phyloP scores from a whole-genome alignment of 2,888 invertebrate species.

The Blastobasis adustella region DNA sequence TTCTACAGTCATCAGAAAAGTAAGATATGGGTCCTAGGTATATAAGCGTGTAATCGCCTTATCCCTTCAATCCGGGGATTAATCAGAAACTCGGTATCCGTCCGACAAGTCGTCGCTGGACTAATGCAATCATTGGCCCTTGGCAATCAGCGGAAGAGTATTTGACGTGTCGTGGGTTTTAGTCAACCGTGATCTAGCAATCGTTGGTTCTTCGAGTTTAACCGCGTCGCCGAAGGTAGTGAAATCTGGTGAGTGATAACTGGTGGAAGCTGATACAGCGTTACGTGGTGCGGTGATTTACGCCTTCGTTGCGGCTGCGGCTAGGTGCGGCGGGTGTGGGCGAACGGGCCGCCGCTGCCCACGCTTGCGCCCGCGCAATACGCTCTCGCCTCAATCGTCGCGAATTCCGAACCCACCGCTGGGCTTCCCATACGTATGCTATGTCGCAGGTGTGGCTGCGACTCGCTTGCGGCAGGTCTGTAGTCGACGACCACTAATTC shows the following conservation, averaged over 20 bases:
- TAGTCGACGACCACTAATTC: too few relatives aligned
- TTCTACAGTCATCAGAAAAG: too few relatives aligned
- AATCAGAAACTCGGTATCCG: too few relatives aligned
- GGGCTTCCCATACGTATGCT: slow-evolving; percentile 9
- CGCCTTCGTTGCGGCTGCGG: slow-evolving; percentile 42
- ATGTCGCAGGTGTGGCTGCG: slow-evolving; percentile 35
- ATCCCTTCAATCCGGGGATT: too few relatives aligned
- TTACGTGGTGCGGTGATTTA: slow-evolving; percentile 39
- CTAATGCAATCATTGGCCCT: too few relatives aligned
- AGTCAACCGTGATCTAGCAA: too few relatives aligned
- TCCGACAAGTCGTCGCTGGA: too few relatives aligned
- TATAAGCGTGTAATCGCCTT: too few relatives aligned
- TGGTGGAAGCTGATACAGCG: slow-evolving; percentile 22
- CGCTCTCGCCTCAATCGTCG: slow-evolving; percentile 33
- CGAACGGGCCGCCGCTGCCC: slow-evolving; percentile 55
- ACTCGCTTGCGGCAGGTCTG: too few relatives aligned
- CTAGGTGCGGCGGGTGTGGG: slow-evolving; percentile 63
- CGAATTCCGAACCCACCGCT: slow-evolving; percentile 59
- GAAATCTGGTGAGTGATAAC: slow-evolving; percentile 6
- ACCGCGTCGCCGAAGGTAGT: neutral
- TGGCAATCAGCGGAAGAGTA: too few relatives aligned
- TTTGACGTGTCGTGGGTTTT: too few relatives aligned
- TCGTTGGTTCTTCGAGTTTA: neutral
- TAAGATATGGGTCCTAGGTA: too few relatives aligned
- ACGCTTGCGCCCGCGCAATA: slow-evolving; percentile 31